Percentiles rank a stretch among this genome's conserved stretches.
Conservation (phyloP, 2,797 vertebrate genomes). For the Liparis tanakae region DNA sequence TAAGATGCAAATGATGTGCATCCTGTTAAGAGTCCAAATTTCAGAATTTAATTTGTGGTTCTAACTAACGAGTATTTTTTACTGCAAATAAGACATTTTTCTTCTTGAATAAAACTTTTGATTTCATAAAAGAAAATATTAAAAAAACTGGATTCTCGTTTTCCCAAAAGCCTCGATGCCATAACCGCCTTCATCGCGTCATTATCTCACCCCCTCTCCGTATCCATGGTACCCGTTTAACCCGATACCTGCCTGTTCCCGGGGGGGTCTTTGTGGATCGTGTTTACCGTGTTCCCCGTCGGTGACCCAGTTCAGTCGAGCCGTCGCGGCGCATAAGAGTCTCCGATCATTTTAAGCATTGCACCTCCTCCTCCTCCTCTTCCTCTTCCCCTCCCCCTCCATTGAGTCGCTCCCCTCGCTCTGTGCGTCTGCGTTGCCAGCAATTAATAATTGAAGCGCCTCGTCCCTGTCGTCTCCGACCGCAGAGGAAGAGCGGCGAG, state of each 20-base stretch:
- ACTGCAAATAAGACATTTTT: conserved; percentile 3
- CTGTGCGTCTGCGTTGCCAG: conserved; percentile 39
- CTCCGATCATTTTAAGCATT: conserved; percentile 43
- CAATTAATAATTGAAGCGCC: conserved; percentile 79
- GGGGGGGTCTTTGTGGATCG: conserved; percentile 37
- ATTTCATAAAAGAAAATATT: background rate
- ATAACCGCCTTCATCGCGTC: conserved; percentile 6
- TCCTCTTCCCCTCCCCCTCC: conserved; percentile 23
- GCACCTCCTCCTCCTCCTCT: conserved; percentile 31
- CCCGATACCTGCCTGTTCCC: conserved; percentile 45
- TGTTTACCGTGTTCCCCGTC: conserved; percentile 52
- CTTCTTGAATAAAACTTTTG: conserved; percentile 11
- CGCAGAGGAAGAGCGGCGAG: conserved; percentile 43
- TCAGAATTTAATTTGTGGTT: background rate
- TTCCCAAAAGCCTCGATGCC: no score
- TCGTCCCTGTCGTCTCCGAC: conserved; percentile 46
- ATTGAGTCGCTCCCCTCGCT: conserved; percentile 29
- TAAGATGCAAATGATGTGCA: background rate
- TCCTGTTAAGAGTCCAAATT: background rate
- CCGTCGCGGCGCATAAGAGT: conserved; percentile 63
- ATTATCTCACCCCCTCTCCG: conserved; percentile 17
- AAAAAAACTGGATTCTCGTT: background rate
- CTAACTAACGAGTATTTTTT: background rate
- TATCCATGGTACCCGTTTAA: conserved; percentile 25
- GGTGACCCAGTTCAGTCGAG: conserved; percentile 84